A percentile compares a stretch with the other conserved stretches of the same genome.
Evolutionary conservation across 2,888 invertebrate species (phyloP).

Genomic region (Liodrosophila aerea): DNA sequence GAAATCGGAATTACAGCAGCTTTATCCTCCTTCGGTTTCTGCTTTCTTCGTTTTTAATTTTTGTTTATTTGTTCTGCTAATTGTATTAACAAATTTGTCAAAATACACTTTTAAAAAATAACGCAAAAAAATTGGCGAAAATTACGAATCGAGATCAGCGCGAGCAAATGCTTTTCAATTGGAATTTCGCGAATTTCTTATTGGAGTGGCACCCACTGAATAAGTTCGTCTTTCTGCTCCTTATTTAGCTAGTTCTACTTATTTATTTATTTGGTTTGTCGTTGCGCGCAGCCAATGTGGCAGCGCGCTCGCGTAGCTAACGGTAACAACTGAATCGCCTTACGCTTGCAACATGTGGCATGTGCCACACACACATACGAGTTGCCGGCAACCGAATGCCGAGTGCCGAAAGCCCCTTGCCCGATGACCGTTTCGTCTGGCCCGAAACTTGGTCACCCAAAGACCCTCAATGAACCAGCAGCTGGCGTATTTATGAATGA

Average conservation of each 20-base stretch:
- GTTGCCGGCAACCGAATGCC: slow-evolving; percentile 18
- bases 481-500: slow-evolving; percentile 55
- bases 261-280: slow-evolving; percentile 4
- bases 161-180: background rate
- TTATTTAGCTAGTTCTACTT: background rate
- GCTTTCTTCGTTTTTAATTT: background rate
- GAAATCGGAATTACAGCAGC: slow-evolving; percentile 7
- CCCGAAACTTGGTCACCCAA: slow-evolving; percentile 1
- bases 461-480: slow-evolving; percentile 40
- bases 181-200: background rate
- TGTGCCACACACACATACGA: slow-evolving; percentile 22
- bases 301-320: slow-evolving; percentile 63
- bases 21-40: background rate
- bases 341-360: slow-evolving; percentile 70
- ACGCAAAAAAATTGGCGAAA: background rate
- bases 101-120: background rate
- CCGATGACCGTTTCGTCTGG: slow-evolving; percentile 3
- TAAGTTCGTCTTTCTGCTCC: background rate
- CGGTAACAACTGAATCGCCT: slow-evolving; percentile 63
- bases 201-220: background rate
- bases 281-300: slow-evolving; percentile 43
- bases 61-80: background rate
- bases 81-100: background rate
- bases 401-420: background rate
- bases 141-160: slow-evolving; percentile 1